Evolutionary conservation across 2,888 invertebrate genomes (phyloP).

Genomic region (Nyleta sp.): DNA sequence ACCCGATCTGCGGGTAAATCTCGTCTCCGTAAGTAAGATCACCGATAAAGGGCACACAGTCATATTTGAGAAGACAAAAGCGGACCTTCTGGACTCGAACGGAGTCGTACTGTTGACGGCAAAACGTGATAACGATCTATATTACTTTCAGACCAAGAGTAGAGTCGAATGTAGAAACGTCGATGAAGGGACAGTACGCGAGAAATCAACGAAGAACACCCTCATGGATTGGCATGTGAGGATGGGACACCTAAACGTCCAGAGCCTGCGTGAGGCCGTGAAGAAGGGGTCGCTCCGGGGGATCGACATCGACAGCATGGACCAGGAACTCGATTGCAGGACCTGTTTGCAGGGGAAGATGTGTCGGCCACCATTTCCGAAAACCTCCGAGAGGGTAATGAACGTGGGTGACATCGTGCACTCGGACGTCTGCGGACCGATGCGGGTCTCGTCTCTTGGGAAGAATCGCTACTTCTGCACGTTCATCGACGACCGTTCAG

Average conservation of each 20-base stretch:
- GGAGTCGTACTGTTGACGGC: slow-evolving; percentile 32
- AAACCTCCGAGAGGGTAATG: slow-evolving; percentile 3
- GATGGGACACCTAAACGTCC: neutral
- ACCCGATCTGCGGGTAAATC: slow-evolving; percentile 16
- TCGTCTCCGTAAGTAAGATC: slow-evolving; percentile 28
- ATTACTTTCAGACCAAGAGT: neutral
- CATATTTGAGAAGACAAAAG: slow-evolving; percentile 22
- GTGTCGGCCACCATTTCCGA: slow-evolving; percentile 2
- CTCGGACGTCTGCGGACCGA: slow-evolving; percentile 11
- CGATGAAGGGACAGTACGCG: neutral
- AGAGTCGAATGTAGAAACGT: neutral
- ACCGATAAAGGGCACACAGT: slow-evolving; percentile 43
- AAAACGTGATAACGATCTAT: slow-evolving; percentile 5
- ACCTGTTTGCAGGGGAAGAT: slow-evolving; percentile 11
- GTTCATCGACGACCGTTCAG: slow-evolving; percentile 57
- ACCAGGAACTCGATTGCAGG: neutral
- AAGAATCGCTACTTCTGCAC: slow-evolving; percentile 36
- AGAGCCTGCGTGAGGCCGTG: neutral
- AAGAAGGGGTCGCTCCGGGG: neutral
- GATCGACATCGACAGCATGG: slow-evolving; percentile 12
- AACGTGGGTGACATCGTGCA: slow-evolving; percentile 38
- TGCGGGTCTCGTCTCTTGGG: slow-evolving; percentile 19
- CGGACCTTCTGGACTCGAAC: neutral
- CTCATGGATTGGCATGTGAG: slow-evolving; percentile 2
- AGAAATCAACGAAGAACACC: neutral